Conservation (phyloP, 2,888 invertebrate genomes). For the Nemapogon koenigi region DNA sequence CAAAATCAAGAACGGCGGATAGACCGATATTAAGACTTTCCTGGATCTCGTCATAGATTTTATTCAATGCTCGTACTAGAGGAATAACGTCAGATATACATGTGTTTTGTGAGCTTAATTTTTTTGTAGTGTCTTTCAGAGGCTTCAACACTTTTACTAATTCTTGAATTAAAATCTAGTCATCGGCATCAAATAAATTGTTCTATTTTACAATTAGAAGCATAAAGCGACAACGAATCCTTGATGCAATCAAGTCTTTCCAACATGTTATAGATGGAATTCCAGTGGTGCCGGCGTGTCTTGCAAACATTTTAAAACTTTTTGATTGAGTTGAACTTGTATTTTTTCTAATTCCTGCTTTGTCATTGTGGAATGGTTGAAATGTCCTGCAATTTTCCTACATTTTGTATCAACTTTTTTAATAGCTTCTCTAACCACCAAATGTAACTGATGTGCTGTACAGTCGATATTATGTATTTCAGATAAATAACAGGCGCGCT, state of each 20-base stretch:
- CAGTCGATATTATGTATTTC: too few relatives aligned
- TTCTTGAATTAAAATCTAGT: slow-evolving; percentile 12
- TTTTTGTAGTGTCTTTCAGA: slow-evolving; percentile 12
- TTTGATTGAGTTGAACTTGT: neutral
- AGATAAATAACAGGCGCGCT: too few relatives aligned
- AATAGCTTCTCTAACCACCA: slow-evolving; percentile 4
- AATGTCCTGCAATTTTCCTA: too few relatives aligned
- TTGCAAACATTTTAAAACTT: neutral
- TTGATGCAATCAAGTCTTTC: too few relatives aligned
- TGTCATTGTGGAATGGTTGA: too few relatives aligned
- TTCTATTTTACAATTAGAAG: slow-evolving; percentile 13
- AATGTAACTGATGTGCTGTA: slow-evolving; percentile 3
- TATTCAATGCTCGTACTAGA: slow-evolving; percentile 5
- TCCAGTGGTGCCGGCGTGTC: neutral
- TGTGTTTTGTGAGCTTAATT: slow-evolving; percentile 11
- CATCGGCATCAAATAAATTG: slow-evolving; percentile 12
- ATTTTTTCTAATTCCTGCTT: neutral
- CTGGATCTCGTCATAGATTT: slow-evolving; percentile 2
- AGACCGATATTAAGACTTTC: neutral
- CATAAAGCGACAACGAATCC: slow-evolving; percentile 11
- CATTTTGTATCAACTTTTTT: slow-evolving; percentile 3
- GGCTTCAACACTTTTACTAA: slow-evolving; percentile 12
- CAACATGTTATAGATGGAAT: neutral
- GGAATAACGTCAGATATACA: slow-evolving; percentile 11
- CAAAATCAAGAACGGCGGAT: slow-evolving; percentile 2